Evolutionary conservation across 2,113 vertebrate genomes (phyloP).

Genomic region (Mastomys natalensis): DNA sequence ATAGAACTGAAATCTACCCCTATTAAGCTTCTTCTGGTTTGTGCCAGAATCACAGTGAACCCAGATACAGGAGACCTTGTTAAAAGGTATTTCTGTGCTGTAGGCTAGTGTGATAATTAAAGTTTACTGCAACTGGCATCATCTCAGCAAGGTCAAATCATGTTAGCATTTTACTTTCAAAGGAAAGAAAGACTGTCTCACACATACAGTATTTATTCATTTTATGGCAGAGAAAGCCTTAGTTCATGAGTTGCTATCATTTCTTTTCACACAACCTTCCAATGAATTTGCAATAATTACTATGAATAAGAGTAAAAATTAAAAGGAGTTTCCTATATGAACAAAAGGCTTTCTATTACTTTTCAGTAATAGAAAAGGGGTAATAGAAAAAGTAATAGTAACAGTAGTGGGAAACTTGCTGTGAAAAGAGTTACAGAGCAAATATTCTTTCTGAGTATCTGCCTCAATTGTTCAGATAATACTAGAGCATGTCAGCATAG

Average conservation of each 20-base stretch:
- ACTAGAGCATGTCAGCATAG: background rate
- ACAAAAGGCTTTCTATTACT: background rate
- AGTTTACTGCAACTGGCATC: background rate
- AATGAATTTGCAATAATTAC: conserved; percentile 10
- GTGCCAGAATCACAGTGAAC: background rate
- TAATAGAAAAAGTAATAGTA: too few relatives aligned
- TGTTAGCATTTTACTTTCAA: background rate
- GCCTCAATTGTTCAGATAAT: background rate
- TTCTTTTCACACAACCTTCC: background rate
- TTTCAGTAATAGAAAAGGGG: too few relatives aligned
- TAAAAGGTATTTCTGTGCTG: background rate
- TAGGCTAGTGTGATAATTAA: background rate
- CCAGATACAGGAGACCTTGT: background rate
- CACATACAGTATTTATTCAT: background rate
- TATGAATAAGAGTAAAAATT: conserved; percentile 2
- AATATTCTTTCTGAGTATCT: background rate
- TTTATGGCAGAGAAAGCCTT: background rate
- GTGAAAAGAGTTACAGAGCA: background rate
- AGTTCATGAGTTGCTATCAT: background rate
- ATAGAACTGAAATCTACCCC: background rate
- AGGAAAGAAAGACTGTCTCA: background rate
- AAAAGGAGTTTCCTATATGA: background rate
- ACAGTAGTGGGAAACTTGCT: background rate
- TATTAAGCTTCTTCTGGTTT: background rate
- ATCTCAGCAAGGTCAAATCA: background rate